Conservation (phyloP, 92 coral and sea anemone species). For the Bergia sp. region DNA sequence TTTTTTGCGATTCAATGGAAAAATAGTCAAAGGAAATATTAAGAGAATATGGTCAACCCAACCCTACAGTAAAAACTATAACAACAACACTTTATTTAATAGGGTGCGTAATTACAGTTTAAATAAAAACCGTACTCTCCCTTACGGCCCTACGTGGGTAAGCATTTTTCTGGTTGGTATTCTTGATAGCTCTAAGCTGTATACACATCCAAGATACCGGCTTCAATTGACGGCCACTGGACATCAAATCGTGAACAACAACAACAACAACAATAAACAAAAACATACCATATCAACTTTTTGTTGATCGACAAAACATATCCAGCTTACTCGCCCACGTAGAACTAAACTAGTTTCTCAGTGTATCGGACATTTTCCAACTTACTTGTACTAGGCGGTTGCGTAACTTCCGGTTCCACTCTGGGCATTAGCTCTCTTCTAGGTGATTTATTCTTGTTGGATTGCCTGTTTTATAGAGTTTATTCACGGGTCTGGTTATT, state of each 20-base stretch:
- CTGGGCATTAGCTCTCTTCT: constrained; percentile 76
- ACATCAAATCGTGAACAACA: neutral
- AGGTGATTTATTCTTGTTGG: constrained; percentile 72
- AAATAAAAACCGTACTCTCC: too few relatives aligned
- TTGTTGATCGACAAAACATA: too few relatives aligned
- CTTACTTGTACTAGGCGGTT: constrained; percentile 50
- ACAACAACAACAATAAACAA: too few relatives aligned
- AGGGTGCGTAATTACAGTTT: too few relatives aligned
- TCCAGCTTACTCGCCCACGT: too few relatives aligned
- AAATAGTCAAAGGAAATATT: too few relatives aligned
- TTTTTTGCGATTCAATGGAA: too few relatives aligned
- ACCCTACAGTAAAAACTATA: too few relatives aligned
- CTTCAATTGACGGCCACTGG: neutral
- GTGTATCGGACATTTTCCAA: constrained; percentile 2
- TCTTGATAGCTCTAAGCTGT: neutral
- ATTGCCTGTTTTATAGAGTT: constrained; percentile 67
- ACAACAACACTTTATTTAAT: too few relatives aligned
- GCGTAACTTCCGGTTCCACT: constrained; percentile 76
- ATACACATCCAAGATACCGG: neutral
- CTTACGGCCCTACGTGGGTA: neutral
- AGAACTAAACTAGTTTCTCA: too few relatives aligned
- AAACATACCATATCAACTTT: too few relatives aligned
- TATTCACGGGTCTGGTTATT: neutral
- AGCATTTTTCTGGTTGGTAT: neutral
- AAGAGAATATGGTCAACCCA: too few relatives aligned